phyloP scores from a whole-genome alignment of 2,113 vertebrate species.

The Lamprologus sp. region DNA sequence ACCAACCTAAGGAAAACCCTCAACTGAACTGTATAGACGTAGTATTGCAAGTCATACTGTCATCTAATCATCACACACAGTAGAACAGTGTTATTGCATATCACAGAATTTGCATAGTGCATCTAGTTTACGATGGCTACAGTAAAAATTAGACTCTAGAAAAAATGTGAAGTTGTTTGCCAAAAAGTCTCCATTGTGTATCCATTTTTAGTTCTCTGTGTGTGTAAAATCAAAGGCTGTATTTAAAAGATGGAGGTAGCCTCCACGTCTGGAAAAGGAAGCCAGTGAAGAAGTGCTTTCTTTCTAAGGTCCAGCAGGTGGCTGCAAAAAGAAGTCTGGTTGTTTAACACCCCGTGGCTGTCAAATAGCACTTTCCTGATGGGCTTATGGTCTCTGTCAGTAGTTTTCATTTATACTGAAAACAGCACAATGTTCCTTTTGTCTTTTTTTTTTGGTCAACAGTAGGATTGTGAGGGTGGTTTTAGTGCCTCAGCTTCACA shows the following conservation, averaged over 20 bases:
- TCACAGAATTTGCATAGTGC: not conserved
- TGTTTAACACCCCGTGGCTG: not conserved
- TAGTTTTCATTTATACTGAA: not conserved
- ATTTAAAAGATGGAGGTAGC: not conserved
- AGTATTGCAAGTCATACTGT: not conserved
- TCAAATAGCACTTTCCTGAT: not conserved
- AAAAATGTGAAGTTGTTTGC: not conserved
- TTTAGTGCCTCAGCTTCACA: not conserved
- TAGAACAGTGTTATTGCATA: not conserved
- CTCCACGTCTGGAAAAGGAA: not conserved
- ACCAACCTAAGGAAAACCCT: not conserved
- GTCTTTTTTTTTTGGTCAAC: not conserved
- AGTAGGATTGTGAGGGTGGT: not conserved
- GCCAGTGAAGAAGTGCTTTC: not conserved
- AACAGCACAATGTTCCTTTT: not conserved
- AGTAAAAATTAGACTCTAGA: not conserved
- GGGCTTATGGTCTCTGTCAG: not conserved
- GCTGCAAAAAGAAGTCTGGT: not conserved
- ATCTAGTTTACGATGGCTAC: not conserved
- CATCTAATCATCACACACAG: not conserved
- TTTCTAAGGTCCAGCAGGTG: not conserved
- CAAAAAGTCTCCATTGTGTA: not conserved
- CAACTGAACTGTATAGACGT: not conserved
- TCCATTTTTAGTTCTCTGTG: not conserved
- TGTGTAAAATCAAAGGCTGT: not conserved